These are phyloP conservation scores for Thalassoma bifasciatum DNA, from an alignment of 2,113 vertebrate genomes.

Conservation along the genomic window DNA sequence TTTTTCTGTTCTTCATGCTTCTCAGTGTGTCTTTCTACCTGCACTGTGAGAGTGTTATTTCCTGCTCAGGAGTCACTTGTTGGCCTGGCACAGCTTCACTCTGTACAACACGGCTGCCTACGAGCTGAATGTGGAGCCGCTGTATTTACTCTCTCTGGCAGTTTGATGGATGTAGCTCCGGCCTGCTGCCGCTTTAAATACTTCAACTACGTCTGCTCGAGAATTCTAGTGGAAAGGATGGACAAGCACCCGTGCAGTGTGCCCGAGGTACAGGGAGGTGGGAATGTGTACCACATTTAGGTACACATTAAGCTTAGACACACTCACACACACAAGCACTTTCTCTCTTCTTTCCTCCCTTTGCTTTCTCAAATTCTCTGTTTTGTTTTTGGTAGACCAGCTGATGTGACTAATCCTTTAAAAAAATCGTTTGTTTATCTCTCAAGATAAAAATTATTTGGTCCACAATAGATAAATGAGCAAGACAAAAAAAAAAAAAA, in stretches of 20 bases:
- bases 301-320: neutral
- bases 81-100: constrained; percentile 1
- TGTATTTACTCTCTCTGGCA: constrained; percentile 38
- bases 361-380: neutral
- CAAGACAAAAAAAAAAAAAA: neutral
- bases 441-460: neutral
- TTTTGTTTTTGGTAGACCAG: neutral
- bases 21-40: neutral
- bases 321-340: neutral
- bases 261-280: neutral
- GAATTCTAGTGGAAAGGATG: constrained; percentile 70
- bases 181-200: constrained; percentile 44
- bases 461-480: neutral
- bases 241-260: constrained; percentile 34
- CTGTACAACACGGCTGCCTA: constrained; percentile 17
- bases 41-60: neutral
- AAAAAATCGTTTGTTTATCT: neutral
- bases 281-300: neutral
- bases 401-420: neutral
- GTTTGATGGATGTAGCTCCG: constrained; percentile 49
- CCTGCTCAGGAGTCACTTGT: constrained; percentile 10
- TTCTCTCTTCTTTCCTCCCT: neutral
- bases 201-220: constrained; percentile 52
- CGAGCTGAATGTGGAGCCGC: constrained; percentile 18
- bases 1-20: neutral